A percentile compares a stretch with the other conserved stretches of the same genome.
Conservation (phyloP, 2,888 invertebrate species). For the Lycophotia porphyrea region DNA sequence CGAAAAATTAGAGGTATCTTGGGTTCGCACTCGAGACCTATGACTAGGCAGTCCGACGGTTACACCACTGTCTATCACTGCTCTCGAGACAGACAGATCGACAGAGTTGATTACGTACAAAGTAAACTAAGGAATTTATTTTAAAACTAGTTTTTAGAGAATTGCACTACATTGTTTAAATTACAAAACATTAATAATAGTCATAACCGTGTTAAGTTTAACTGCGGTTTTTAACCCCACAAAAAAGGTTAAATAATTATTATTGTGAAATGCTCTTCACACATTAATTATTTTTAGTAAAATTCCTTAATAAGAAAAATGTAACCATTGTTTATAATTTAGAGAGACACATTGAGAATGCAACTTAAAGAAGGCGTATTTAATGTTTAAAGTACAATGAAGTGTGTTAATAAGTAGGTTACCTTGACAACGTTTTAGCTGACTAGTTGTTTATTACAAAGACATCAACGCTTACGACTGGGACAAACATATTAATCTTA, state of each 20-base stretch:
- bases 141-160: constrained; percentile 7
- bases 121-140: neutral
- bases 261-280: constrained; percentile 52
- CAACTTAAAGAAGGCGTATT: accelerated
- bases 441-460: constrained; percentile 45
- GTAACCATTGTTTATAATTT: constrained; percentile 40
- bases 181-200: constrained; percentile 11
- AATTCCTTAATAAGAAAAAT: constrained; percentile 44
- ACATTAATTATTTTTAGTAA: constrained; percentile 47
- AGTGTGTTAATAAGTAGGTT: constrained; percentile 14
- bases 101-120: too few species aligned
- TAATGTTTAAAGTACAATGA: constrained; percentile 28
- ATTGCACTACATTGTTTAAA: constrained; percentile 3
- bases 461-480: constrained; percentile 53
- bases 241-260: constrained; percentile 54
- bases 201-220: constrained; percentile 28
- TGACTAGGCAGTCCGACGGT: too few species aligned
- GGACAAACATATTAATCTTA: neutral
- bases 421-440: constrained; percentile 51
- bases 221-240: constrained; percentile 44
- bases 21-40: too few species aligned
- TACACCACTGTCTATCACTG: too few species aligned
- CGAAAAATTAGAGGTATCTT: too few species aligned
- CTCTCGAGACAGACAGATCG: too few species aligned
- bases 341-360: neutral